Base-by-base conservation (phyloP, 2,113 vertebrate genomes). In the Thalassoma bifasciatum region DNA sequence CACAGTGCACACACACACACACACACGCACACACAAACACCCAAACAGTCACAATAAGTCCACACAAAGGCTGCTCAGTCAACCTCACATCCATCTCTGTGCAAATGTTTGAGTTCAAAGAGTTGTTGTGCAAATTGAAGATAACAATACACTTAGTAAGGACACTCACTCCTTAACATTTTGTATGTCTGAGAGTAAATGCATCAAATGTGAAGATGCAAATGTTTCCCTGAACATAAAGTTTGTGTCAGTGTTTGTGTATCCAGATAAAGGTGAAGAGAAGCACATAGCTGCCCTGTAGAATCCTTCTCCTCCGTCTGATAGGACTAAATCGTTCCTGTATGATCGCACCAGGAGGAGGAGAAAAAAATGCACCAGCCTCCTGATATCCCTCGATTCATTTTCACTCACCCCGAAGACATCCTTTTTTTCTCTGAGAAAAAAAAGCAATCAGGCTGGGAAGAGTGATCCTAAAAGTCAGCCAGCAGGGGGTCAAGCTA, bases 101-200 rank as follows among this genome's bases (percentile, higher is more conserved):
- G 91, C 89, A 92, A 91, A 90, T 40, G n/a, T 34, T 75, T 66
- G 19, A 26, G 52, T 68, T 85, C 42, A 50, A 63, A 81, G 63
- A 75, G 51, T 56, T 59, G 34, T 62, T 84, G 88, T 89, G 89
- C 89, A 92, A 90, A 88, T 83, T 82, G 19, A 70, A 66, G 44
- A 59, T 49, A n/a, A 61, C 38, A 71, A 84, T 19, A 68, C 53
- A 77, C 76, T 63, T 24, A 72, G 36, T 49, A 49, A 84, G 46
- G 57, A 67, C 10, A 47, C 66, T 68, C 67, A 64, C 68, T 68
- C 51, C 30, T 6, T 30, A 30, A 49, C n/a, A 65, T 51, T 17
- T 52, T 52, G 54, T 65, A 19, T 61, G 26, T 61, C 47, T 75
- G 24, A 64, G 61, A 70, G 59, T 77, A 10, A 59, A 54, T 58